These are phyloP conservation scores for Apeira syringaria DNA, from an alignment of 2,888 invertebrate genomes.

Conservation along the genomic window DNA sequence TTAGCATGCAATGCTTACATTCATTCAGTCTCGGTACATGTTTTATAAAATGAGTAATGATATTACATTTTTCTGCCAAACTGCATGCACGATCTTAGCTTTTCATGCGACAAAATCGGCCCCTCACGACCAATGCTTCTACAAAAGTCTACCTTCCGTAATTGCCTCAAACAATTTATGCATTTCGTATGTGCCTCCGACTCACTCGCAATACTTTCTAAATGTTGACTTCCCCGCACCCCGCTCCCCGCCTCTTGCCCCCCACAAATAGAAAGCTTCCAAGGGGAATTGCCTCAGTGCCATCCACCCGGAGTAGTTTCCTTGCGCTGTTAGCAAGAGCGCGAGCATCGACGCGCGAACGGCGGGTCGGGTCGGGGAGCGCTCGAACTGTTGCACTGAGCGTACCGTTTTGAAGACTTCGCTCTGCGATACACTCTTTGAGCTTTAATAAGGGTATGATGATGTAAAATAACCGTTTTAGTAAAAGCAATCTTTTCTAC, in stretches of 20 bases:
- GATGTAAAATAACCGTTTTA: no score
- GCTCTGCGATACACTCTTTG: no score
- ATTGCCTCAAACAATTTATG: neutral
- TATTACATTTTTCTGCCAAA: no score
- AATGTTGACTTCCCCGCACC: constrained; percentile 1
- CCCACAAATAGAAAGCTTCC: constrained; percentile 4
- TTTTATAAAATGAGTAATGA: no score
- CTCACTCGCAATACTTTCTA: constrained; percentile 9
- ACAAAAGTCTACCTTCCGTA: neutral
- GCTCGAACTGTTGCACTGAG: neutral
- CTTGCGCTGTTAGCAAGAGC: constrained; percentile 2
- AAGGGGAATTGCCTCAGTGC: constrained; percentile 9
- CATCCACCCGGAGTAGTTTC: constrained; percentile 1
- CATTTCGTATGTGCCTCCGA: constrained; percentile 2
- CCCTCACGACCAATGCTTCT: no score
- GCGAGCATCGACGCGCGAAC: neutral
- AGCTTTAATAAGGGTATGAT: no score
- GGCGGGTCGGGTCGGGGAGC: neutral
- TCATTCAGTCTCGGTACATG: no score
- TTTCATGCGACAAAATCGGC: no score
- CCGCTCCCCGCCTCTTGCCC: neutral
- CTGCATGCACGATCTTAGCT: no score
- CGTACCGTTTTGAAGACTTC: neutral
- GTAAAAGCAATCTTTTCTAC: no score
- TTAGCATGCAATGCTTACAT: no score